Evolutionary conservation across 2,888 invertebrate genomes (phyloP).

Genomic region (Norana najaformis): DNA sequence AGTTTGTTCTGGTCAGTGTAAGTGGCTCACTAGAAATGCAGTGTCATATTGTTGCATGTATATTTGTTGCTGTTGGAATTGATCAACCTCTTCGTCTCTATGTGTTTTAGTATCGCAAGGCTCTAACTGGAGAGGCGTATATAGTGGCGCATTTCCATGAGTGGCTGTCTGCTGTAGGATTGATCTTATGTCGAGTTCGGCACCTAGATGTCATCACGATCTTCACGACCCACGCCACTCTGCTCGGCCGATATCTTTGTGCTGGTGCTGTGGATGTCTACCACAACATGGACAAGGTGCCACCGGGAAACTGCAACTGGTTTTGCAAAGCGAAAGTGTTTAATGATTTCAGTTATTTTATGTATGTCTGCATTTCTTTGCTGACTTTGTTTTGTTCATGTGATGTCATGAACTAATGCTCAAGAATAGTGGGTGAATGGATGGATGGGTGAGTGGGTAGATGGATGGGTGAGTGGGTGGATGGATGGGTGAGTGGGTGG

Average conservation of each 20-base stretch:
- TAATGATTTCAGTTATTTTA: not conserved
- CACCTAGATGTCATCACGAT: constrained; percentile 90
- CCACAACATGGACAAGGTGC: constrained; percentile 80
- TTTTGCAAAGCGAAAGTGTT: not conserved
- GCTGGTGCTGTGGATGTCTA: constrained; percentile 98
- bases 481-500: not conserved
- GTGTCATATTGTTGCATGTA: not conserved
- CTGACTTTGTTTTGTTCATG: not conserved
- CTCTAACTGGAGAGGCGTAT: constrained; percentile 45
- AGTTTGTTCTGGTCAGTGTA: not conserved
- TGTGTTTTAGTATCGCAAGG: constrained; percentile 52
- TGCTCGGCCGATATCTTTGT: constrained; percentile 93
- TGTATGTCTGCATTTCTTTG: not conserved
- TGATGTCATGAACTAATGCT: not conserved
- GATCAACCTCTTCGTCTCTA: not conserved
- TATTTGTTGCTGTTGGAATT: not conserved
- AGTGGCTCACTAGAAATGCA: too few relatives aligned
- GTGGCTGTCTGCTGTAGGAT: constrained; percentile 95
- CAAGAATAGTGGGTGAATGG: not conserved
- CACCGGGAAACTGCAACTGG: not conserved
- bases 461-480: not conserved
- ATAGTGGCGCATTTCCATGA: constrained; percentile 96
- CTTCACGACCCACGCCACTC: constrained; percentile 97
- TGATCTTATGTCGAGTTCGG: constrained; percentile 82
- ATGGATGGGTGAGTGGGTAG: not conserved